A percentile compares a stretch with the other conserved stretches of the same genome.
Evolutionary conservation across 2,888 invertebrate genomes (phyloP).

Genomic region (Acanthosoma haemorrhoidale): DNA sequence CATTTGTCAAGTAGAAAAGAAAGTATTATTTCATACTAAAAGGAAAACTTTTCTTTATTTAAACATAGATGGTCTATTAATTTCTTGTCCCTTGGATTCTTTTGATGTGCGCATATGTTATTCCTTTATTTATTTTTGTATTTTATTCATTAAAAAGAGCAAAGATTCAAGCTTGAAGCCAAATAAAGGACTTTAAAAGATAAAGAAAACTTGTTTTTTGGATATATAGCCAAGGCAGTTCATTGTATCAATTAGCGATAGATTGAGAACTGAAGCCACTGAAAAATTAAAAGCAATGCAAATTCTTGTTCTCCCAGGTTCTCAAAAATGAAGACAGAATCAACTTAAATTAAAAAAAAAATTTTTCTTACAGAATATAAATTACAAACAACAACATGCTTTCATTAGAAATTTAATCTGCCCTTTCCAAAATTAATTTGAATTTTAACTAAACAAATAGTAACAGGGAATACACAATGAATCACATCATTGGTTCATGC

Average conservation of each 20-base stretch:
- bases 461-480: background rate
- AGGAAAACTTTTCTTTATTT: too few species aligned
- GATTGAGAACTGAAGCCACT: background rate
- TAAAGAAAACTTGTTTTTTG: background rate
- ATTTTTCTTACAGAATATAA: background rate
- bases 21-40: too few species aligned
- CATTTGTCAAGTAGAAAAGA: too few species aligned
- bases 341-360: background rate
- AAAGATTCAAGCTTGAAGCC: background rate
- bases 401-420: background rate
- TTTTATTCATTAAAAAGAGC: background rate
- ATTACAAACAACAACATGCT: background rate
- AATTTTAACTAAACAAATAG: slow-evolving; percentile 4
- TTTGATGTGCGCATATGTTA: background rate
- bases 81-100: too few species aligned
- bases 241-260: background rate
- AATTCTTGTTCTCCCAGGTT: background rate
- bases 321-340: background rate
- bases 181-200: background rate
- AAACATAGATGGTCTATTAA: too few species aligned
- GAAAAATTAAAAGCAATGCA: background rate
- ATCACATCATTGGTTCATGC: slow-evolving; percentile 17
- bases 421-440: background rate
- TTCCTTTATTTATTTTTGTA: background rate
- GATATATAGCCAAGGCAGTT: slow-evolving; percentile 1